Conservation (phyloP, 2,888 invertebrate species). For the Hermaeophaga mercurialis region DNA sequence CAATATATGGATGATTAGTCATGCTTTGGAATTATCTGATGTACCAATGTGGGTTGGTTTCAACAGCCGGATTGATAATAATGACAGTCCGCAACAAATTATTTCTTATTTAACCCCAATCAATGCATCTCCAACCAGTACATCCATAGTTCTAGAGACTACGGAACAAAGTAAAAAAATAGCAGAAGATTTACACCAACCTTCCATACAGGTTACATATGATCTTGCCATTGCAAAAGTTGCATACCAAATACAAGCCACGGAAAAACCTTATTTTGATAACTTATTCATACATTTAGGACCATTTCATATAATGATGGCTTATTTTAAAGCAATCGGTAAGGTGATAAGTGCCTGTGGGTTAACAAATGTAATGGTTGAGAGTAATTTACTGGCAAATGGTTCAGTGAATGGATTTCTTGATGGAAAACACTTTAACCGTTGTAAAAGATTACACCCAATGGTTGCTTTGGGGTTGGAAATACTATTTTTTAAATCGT, state of each 20-base stretch:
- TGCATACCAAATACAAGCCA: constrained; percentile 36
- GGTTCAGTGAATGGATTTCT: constrained; percentile 34
- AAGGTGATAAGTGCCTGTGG: constrained; percentile 40
- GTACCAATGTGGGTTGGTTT: constrained; percentile 9
- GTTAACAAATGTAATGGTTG: constrained; percentile 24
- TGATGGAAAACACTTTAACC: constrained; percentile 39
- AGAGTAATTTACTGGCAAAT: constrained; percentile 35
- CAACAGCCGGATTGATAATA: constrained; percentile 4
- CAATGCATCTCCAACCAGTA: constrained; percentile 43
- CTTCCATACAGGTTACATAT: constrained; percentile 36
- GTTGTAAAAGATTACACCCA: constrained; percentile 35
- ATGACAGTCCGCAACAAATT: constrained; percentile 33
- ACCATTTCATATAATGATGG: constrained; percentile 47
- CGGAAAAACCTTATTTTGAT: constrained; percentile 35
- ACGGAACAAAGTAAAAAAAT: constrained; percentile 34
- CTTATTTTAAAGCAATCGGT: constrained; percentile 48
- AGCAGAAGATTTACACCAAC: constrained; percentile 26
- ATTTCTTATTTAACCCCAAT: constrained; percentile 44
- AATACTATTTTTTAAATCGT: constrained; percentile 37
- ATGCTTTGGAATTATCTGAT: constrained; percentile 3
- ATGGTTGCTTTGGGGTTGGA: constrained; percentile 34
- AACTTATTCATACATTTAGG: constrained; percentile 51
- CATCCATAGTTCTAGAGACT: constrained; percentile 35
- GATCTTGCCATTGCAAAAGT: constrained; percentile 44
- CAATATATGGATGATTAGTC: constrained; percentile 23